Evolutionary conservation across 2,113 vertebrate species (phyloP), one percentile per base, ranked within the genome.

Genomic region (Platysternon megacephalum): DNA sequence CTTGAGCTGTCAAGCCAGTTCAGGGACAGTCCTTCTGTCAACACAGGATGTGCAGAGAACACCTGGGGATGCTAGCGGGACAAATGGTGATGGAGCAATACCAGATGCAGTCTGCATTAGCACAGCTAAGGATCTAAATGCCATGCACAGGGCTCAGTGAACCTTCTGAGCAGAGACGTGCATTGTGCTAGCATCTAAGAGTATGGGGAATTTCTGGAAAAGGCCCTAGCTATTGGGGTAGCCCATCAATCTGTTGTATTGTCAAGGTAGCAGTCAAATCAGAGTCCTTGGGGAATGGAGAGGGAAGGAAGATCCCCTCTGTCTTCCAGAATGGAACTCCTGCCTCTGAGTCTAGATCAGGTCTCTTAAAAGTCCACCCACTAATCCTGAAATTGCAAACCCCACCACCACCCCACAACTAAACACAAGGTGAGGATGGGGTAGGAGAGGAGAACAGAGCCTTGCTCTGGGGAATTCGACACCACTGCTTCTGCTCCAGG

Each of bases 161-260:
- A 10, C 10, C 68, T 13, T 19, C 1, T 0, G 2, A 44, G 6
- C 1, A 0, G 26, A 89, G 94, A 44, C 0, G 48, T 1, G 8
- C 1, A 5, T 2, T 1, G 76, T 82, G 46, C 3, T 0, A 0
- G 35, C 65, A 92, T 94, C 84, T 0, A 19, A 80, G 94, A 92
- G 89, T 92, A 78, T 0, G 0, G 55, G 72, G 92, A 96, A 97
- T 95, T 96, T 89, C 87, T 84, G 94, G 95, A 90, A 39, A 16
- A 46, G 92, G 95, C 90, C 85, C 19, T 85, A 88, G 96, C 19
- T 0, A 5, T 0, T 0, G 65, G 84, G 28, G 2, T 83, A 84
- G 82, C 88, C 72, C 87, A 89, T 94, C 95, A 93, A 93, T 95
- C 96, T 95, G 93, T 95, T 72, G 39, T 93, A 52, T 85, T 78